A percentile compares a stretch with the other conserved stretches of the same genome.
phyloP scores from a whole-genome alignment of 2,113 vertebrate genomes.

The Phocoena sinus region DNA sequence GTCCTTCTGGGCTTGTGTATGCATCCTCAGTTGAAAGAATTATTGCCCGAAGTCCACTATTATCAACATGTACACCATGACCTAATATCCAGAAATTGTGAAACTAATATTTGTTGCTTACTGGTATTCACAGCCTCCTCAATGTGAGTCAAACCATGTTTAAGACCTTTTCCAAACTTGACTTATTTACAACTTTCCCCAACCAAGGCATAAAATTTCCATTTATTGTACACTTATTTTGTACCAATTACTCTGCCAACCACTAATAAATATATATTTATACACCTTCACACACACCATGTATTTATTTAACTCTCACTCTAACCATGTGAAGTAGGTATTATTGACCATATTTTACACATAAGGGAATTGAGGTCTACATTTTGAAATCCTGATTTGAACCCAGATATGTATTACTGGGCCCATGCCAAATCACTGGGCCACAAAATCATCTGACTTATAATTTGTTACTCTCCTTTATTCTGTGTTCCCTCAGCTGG shows the following conservation, averaged over 20 bases:
- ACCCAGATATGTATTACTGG: background rate
- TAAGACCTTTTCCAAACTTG: background rate
- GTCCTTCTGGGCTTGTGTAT: background rate
- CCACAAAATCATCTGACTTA: background rate
- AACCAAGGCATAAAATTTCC: background rate
- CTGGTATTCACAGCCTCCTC: background rate
- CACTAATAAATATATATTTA: background rate
- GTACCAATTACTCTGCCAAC: background rate
- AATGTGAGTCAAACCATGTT: background rate
- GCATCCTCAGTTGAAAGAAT: background rate
- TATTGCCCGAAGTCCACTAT: conserved; percentile 26
- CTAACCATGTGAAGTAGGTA: background rate
- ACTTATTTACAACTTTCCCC: background rate
- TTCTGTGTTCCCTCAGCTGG: background rate
- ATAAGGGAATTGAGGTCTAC: background rate
- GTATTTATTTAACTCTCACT: background rate
- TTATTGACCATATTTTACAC: background rate
- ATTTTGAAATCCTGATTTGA: background rate
- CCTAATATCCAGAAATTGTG: background rate
- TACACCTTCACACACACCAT: background rate
- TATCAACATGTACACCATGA: background rate
- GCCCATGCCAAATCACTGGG: background rate
- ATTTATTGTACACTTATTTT: conserved; percentile 2
- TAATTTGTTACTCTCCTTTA: background rate
- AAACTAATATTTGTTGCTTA: background rate